Base-by-base conservation (phyloP, 2,888 invertebrate species). In the Volucella zonaria region DNA sequence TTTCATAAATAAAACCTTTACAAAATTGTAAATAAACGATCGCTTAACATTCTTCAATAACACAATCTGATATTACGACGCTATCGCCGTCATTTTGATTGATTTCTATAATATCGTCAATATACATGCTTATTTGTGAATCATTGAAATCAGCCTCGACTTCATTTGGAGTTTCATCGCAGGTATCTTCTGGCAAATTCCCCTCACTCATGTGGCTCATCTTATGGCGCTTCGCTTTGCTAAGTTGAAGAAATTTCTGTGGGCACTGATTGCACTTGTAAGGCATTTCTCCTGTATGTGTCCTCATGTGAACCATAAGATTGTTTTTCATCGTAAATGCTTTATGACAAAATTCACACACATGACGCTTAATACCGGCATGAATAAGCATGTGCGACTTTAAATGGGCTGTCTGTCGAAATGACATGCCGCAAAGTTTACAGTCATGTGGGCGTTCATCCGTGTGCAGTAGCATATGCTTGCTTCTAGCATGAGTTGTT, bases 391-490 rank as follows among this genome's bases (percentile, higher is more conserved):
- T 87, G 15, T 88, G 88, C 6, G 87, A 87, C 56, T 87, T 87
- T 3, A 89, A 71, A 76, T 88, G 88, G 1, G 87, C 70, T 1
- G 49, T 82, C 66, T 88, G 88, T 0, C 87, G 85, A 47, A 89
- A 89, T 4, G 88, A 67, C 45, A 82, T 66, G 2, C 77, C 62
- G 40, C 89, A 89, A 2, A 82, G 51, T 14, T 87, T 83, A 43
- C 89, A 89, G n/a, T 87, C 59, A 52, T 88, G 87, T 0, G 89
- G 89, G 12, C 88, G 87, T 42, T 74, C 77, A 59, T 88, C 87
- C 2, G 82, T 85, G 40, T 89, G 89, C 23, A 88, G 76, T 1
- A 88, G 86, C 61, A 87, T 77, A 47, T 89, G 89, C 3, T 74
- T 88, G 15, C 61, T 82, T 8, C 87, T 62, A 0, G 88, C 87